phyloP scores from a whole-genome alignment of 2,888 invertebrate genomes.

The Leptopilina myrica region DNA sequence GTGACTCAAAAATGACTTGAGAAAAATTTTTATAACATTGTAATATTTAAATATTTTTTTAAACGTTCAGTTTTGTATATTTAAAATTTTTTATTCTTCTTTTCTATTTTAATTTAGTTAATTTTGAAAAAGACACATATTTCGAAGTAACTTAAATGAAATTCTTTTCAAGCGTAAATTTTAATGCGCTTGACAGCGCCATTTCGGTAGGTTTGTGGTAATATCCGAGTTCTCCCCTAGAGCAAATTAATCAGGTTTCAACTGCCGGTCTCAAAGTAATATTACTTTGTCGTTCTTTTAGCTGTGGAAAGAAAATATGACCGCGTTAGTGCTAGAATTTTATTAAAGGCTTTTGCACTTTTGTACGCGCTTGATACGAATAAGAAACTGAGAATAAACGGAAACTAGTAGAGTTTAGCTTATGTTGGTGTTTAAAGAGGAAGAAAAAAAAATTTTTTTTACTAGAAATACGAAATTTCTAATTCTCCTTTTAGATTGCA shows the following conservation, averaged over 20 bases:
- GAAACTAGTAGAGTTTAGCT: slow-evolving; percentile 24
- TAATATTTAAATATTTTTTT: no score
- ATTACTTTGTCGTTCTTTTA: slow-evolving; percentile 41
- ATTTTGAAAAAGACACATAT: background rate
- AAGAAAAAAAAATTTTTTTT: background rate
- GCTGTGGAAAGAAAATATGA: slow-evolving; percentile 21
- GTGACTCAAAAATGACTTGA: no score
- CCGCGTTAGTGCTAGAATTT: slow-evolving; percentile 47
- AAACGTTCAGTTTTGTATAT: background rate
- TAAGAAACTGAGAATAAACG: slow-evolving; percentile 31
- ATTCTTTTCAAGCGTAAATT: slow-evolving; percentile 15
- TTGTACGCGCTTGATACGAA: slow-evolving; percentile 38
- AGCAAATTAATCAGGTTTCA: slow-evolving; percentile 52
- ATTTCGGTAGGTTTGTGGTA: slow-evolving; percentile 27
- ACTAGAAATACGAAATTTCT: no score
- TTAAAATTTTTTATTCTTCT: background rate
- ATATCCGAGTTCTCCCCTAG: slow-evolving; percentile 28
- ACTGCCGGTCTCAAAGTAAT: slow-evolving; percentile 42
- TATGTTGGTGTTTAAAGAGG: background rate
- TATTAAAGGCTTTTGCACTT: slow-evolving; percentile 47
- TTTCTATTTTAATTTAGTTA: slow-evolving; percentile 6
- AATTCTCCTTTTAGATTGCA: no score
- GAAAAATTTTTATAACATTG: no score
- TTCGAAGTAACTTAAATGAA: slow-evolving; percentile 13
- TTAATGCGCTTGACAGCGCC: slow-evolving; percentile 16